Conservation (phyloP, 2,888 invertebrate genomes). For the Hyles lineata region DNA sequence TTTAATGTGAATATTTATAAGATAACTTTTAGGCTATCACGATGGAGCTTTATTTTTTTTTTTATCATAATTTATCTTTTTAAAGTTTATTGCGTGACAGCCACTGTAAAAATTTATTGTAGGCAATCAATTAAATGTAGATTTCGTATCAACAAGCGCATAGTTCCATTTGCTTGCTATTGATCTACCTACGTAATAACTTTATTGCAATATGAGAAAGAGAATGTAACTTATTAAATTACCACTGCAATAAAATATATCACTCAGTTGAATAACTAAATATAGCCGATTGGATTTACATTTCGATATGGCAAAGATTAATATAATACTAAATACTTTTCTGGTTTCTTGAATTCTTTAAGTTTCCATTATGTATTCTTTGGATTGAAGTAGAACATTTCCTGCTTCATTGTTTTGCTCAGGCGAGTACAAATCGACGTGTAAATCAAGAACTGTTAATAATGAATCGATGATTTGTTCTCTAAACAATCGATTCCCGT, state of each 20-base stretch:
- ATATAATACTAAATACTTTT: neutral
- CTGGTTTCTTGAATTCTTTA: conserved; percentile 3
- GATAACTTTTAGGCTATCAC: conserved; percentile 42
- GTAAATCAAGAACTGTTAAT: conserved; percentile 43
- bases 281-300: conserved; percentile 5
- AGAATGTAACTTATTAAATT: conserved; percentile 24
- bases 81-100: conserved; percentile 4
- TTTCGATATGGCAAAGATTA: conserved; percentile 22
- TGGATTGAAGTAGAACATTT: conserved; percentile 6
- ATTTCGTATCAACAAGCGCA: neutral
- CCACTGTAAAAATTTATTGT: neutral
- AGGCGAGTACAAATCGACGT: conserved; percentile 34
- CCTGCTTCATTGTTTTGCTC: conserved; percentile 35
- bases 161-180: conserved; percentile 2
- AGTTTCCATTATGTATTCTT: neutral
- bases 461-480: conserved; percentile 45
- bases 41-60: conserved; percentile 32
- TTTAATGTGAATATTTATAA: conserved; percentile 31
- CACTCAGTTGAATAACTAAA: conserved; percentile 4
- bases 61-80: conserved; percentile 27
- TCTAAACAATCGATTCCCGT: conserved; percentile 69
- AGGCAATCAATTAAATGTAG: neutral
- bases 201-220: conserved; percentile 26
- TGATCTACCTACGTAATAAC: conserved; percentile 15
- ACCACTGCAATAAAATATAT: conserved; percentile 22